Evolutionary conservation across 2,797 vertebrate species (phyloP), one percentile per base, ranked within the genome.

Genomic region (Yasuhikotakia modesta): DNA sequence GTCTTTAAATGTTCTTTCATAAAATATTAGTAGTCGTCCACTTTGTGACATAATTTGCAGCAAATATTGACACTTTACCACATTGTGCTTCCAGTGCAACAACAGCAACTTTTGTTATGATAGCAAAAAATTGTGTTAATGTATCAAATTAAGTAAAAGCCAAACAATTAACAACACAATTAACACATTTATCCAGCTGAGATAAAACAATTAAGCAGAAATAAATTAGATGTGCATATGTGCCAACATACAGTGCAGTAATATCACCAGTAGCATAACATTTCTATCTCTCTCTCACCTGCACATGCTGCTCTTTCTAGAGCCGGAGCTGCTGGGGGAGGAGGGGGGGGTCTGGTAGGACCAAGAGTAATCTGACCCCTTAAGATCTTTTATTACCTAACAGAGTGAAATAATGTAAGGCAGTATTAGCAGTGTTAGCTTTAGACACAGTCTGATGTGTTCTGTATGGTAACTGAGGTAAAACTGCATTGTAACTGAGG

Each of bases 221-320:
- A 55, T 39, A 16, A 4, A 57, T 66, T 43, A 14, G 12, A 69
- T 70, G 39, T 21, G 48, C 43, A 16, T n/a, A n/a, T n/a, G n/a
- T 60, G 55, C 22, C n/a, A 46, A 64, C 27, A 43, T 55, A 16
- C 24, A 58, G 2, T 14, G 11, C 7, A 10, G 39, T 11, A 43
- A 43, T 43, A 43, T 43, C 2, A 39, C 11, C 16, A 24, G 10
- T 17, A 17, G 48, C 39, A 61, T 22, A 60, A 50, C 13, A n/a
- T 60, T n/a, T 8, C 5, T 43, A 1, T 11, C 71, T 69, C 70
- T 57, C 32, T 79, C 79, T 82, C 76, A 97, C 97, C 97, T 99
- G 95, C 97, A 99, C 96, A 98, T 96, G 92, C 96, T 99, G 90
- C 96, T 96, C 89, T 99, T 99, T 55, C 97, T 94, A 73, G 97